A percentile compares a stretch with the other conserved stretches of the same genome.
Evolutionary conservation across 2,113 vertebrate species (phyloP).

Genomic region (Pituophis catenifer): DNA sequence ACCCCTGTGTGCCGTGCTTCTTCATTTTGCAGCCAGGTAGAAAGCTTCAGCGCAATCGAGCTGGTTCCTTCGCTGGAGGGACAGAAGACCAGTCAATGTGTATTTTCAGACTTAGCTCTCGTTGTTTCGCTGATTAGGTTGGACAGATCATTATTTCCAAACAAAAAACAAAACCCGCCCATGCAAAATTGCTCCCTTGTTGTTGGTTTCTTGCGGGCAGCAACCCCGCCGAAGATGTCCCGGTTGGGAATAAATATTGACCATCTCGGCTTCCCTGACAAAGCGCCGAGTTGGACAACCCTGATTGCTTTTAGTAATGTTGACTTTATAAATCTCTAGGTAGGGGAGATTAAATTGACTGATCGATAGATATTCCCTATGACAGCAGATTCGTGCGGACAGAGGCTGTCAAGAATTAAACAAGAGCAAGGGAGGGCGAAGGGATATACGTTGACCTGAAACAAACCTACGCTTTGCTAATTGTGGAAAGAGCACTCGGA

Average conservation of each 20-base stretch:
- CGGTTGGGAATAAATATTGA: slow-evolving; percentile 25
- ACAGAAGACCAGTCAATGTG: not conserved
- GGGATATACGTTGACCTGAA: not conserved
- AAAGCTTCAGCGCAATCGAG: not conserved
- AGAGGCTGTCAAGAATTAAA: not conserved
- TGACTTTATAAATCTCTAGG: slow-evolving; percentile 24
- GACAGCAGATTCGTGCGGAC: not conserved
- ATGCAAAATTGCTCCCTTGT: not conserved
- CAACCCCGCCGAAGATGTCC: not conserved
- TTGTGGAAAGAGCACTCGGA: not conserved
- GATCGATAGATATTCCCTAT: slow-evolving; percentile 16
- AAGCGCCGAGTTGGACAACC: not conserved
- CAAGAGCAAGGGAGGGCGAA: not conserved
- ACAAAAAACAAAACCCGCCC: not conserved
- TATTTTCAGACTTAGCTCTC: not conserved
- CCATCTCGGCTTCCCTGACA: not conserved
- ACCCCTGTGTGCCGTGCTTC: not conserved
- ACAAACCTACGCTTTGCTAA: not conserved
- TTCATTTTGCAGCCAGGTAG: not conserved
- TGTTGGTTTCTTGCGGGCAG: not conserved
- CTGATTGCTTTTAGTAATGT: slow-evolving; percentile 20
- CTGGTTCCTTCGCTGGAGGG: not conserved
- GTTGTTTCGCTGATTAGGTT: not conserved
- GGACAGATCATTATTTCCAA: not conserved
- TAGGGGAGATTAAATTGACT: slow-evolving; percentile 13